Evolutionary conservation across 2,113 vertebrate species (phyloP).

Genomic region (Zosterops borbonicus): DNA sequence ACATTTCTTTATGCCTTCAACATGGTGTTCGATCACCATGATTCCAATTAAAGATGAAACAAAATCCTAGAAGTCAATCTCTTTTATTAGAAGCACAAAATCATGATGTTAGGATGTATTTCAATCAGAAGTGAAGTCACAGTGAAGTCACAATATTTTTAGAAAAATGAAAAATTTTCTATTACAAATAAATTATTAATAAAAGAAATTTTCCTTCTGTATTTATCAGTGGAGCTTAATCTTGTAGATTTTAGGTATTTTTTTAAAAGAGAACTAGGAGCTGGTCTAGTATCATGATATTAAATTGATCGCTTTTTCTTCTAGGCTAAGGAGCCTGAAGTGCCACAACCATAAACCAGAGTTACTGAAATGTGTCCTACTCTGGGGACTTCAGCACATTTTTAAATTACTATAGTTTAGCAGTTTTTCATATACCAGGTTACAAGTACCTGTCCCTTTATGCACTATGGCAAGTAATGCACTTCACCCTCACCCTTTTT

Average conservation of each 20-base stretch:
- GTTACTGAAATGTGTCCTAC: neutral
- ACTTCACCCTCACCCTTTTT: neutral
- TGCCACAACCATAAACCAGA: neutral
- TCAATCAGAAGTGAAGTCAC: neutral
- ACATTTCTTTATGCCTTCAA: neutral
- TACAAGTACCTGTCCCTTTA: neutral
- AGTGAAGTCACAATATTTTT: neutral
- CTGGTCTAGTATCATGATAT: neutral
- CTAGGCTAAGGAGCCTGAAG: neutral
- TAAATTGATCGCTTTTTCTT: neutral
- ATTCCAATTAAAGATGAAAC: neutral
- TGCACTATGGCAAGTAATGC: neutral
- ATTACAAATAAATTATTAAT: neutral
- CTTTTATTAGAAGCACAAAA: slow-evolving; percentile 7
- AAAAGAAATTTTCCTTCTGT: neutral
- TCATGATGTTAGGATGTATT: neutral
- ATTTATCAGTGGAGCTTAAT: neutral
- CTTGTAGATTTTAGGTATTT: neutral
- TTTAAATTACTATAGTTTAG: neutral
- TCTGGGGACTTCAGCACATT: neutral
- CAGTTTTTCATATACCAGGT: neutral
- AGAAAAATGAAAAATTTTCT: neutral
- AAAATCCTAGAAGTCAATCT: neutral
- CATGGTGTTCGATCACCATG: neutral
- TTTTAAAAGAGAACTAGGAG: neutral